Base-by-base conservation (phyloP, 2,113 vertebrate species). In the Paedocypris sp. region DNA sequence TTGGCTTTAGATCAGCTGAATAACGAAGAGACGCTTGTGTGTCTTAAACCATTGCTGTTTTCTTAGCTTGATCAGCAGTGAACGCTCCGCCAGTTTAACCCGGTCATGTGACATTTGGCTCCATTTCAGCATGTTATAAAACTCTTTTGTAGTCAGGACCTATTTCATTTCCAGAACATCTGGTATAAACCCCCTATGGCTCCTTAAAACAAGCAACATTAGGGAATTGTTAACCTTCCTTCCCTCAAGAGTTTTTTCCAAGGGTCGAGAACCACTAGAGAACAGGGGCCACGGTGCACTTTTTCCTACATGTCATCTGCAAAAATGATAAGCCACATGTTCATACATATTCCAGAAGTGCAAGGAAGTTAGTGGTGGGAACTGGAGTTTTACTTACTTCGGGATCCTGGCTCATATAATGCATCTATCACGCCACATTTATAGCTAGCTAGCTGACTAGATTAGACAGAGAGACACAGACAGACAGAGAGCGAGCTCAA, bases 301-400 rank as follows among this genome's bases (percentile, higher is more conserved):
- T 58, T 58, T 45, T 28, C 38, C 42, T n/a, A n/a, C n/a, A n/a
- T n/a, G n/a, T 58, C 25, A 43, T 43, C 39, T 58, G 39, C 18
- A 43, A 43, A 43, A 18, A 58, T 13, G 4, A 58, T 43, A 39
- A 26, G 33, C 22, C 35, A 54, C 35, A 57, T 41, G 53, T 57
- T 11, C 20, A 18, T 57, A 31, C 53, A 57, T 43, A 58, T 43
- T 31, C 54, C 26, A 43, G 39, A 31, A 32, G 26, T 0, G 1
- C 38, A 43, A 15, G 22, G 3, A 32, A 19, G 3, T 31, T 19
- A 18, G 18, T 19, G 38, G 3, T 42, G 6, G 16, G 38, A 42
- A 11, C 51, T 39, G 5, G 15, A n/a, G n/a, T n/a, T n/a, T n/a
- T n/a, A n/a, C n/a, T n/a, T n/a, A n/a, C n/a, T n/a, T n/a, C n/a